These are phyloP conservation scores for Volucella bombylans DNA, from an alignment of 2,888 invertebrate species.

Conservation along the genomic window DNA sequence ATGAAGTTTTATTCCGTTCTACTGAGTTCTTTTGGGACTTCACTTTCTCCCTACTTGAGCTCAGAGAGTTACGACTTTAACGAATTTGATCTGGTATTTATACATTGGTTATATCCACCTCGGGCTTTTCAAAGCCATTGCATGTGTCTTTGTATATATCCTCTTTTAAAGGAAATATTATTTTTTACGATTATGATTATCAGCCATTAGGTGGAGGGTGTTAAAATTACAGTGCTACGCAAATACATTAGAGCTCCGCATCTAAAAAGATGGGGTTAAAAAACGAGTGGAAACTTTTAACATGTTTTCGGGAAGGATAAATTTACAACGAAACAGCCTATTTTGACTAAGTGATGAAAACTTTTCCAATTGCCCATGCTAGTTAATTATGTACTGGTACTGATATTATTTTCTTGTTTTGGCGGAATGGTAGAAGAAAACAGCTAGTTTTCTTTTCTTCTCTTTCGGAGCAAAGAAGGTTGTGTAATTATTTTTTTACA, in stretches of 20 bases:
- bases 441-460: slow-evolving; percentile 48
- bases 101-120: slow-evolving; percentile 61
- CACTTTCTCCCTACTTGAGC: slow-evolving; percentile 22
- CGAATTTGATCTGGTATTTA: slow-evolving; percentile 66
- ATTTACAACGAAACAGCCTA: slow-evolving; percentile 61
- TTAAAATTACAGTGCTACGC: slow-evolving; percentile 37
- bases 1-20: slow-evolving; percentile 49
- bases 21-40: slow-evolving; percentile 25
- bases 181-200: slow-evolving; percentile 72
- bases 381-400: slow-evolving; percentile 47
- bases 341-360: slow-evolving; percentile 70
- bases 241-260: slow-evolving; percentile 43
- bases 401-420: slow-evolving; percentile 59
- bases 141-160: slow-evolving; percentile 54
- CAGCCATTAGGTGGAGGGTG: slow-evolving; percentile 53
- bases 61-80: slow-evolving; percentile 46
- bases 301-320: slow-evolving; percentile 59
- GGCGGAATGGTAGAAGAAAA: slow-evolving; percentile 64
- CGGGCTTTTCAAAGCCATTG: slow-evolving; percentile 36
- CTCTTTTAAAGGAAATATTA: slow-evolving; percentile 56
- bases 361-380: slow-evolving; percentile 66
- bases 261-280: slow-evolving; percentile 46
- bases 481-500: slow-evolving; percentile 11
- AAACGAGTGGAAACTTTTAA: slow-evolving; percentile 61
- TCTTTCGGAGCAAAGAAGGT: slow-evolving; percentile 35